Evolutionary conservation across 2,797 vertebrate genomes (phyloP).

Genomic region (Poecilia wingei): DNA sequence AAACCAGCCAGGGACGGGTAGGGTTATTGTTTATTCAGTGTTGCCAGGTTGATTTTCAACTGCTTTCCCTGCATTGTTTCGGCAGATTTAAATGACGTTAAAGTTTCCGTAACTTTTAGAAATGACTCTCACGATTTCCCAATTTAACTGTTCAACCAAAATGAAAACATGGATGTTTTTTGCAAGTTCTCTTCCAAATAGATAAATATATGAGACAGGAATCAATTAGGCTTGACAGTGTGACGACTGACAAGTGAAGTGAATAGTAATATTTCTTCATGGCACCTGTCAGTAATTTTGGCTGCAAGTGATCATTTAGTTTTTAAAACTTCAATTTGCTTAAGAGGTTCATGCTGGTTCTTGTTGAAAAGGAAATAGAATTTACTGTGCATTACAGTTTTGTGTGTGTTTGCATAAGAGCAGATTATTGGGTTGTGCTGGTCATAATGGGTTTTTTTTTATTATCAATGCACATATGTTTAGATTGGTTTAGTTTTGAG

Average conservation of each 20-base stretch:
- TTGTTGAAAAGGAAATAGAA: neutral
- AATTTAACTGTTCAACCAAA: neutral
- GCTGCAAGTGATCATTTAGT: neutral
- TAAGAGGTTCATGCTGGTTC: neutral
- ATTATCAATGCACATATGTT: neutral
- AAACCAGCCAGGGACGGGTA: constrained; percentile 23
- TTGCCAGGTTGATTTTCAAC: neutral
- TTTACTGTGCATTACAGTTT: neutral
- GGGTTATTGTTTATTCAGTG: constrained; percentile 21
- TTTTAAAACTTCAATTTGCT: neutral
- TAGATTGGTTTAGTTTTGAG: neutral
- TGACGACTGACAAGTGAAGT: neutral
- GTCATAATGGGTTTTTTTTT: neutral
- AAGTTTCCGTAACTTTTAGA: neutral
- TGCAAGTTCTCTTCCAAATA: neutral
- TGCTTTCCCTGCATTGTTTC: neutral
- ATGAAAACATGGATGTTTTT: neutral
- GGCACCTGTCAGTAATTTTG: neutral
- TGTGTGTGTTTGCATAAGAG: neutral
- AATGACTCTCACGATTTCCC: neutral
- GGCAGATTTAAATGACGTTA: neutral
- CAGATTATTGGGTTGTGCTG: neutral
- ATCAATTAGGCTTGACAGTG: neutral
- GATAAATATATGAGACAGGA: neutral
- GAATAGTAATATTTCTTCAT: neutral